phyloP scores from a whole-genome alignment of 92 coral and sea anemone genomes.

The Siderastrea siderea region DNA sequence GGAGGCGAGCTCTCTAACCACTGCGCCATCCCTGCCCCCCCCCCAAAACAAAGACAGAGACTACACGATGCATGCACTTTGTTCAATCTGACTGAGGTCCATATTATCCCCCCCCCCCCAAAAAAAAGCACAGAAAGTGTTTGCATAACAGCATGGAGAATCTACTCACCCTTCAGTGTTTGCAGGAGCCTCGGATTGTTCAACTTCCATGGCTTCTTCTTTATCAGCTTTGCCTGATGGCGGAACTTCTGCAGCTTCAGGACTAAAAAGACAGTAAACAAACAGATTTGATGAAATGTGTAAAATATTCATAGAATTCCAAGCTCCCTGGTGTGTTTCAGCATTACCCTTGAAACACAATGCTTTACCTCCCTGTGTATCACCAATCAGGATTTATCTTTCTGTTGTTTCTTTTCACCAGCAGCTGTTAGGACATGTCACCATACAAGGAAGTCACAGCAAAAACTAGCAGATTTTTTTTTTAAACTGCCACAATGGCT shows the following conservation, averaged over 20 bases:
- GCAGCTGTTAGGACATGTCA: too few relatives aligned
- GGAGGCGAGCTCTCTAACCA: too few relatives aligned
- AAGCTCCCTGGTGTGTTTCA: not conserved
- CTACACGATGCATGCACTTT: too few relatives aligned
- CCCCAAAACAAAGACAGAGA: too few relatives aligned
- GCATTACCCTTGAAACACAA: too few relatives aligned
- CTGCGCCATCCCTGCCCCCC: too few relatives aligned
- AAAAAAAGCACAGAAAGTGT: not conserved
- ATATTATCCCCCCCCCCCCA: not conserved
- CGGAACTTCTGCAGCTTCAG: slow-evolving; percentile 63
- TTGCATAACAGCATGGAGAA: not conserved
- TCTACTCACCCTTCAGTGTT: slow-evolving; percentile 67
- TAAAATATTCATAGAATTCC: not conserved
- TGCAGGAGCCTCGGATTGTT: slow-evolving; percentile 69
- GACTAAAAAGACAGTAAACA: slow-evolving; percentile 16
- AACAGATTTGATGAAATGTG: not conserved
- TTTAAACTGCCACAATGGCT: too few relatives aligned
- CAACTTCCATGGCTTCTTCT: slow-evolving; percentile 86
- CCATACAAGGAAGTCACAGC: too few relatives aligned
- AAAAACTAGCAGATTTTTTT: too few relatives aligned
- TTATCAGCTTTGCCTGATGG: slow-evolving; percentile 61
- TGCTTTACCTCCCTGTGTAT: too few relatives aligned
- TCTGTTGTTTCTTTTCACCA: not conserved
- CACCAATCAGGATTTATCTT: too few relatives aligned
- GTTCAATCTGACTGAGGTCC: too few relatives aligned